Base-by-base conservation (phyloP, 2,113 vertebrate species). In the Caranx melampygus region DNA sequence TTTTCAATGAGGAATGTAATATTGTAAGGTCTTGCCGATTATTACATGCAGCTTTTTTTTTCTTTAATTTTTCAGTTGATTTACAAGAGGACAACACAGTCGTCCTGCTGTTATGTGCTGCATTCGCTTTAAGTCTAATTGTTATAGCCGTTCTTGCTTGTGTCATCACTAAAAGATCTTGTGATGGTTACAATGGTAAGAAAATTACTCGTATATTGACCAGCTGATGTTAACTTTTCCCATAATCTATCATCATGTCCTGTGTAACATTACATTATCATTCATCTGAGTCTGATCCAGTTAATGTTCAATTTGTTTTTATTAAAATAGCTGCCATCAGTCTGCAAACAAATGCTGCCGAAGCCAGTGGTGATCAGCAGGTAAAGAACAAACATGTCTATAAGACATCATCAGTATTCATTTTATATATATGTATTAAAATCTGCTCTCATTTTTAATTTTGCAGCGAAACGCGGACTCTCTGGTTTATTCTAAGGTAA, bases 401-500 rank as follows among this genome's bases (percentile, higher is more conserved):
- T 2, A n/a, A 54, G 21, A 21, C 2, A 21, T 10, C 2, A 16
- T 47, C 16, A 18, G 15, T 5, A 6, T 2, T 6, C 18, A 6
- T 49, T 49, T 5, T 47, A n/a, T 52, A 7, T 54, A 11, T n/a
- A 10, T 54, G 12, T 57, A 57, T 13, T 57, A 13, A 31, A 31
- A 57, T 26, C 54, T 54, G 8, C 11, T 57, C 21, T 14, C 54
- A 55, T 55, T 12, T 21, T 26, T 3, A 13, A 12, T 26, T 26
- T 55, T 51, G 49, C n/a, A 37, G 35, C 4, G 7, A 37, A 37
- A 37, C 35, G 66, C 65, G 13, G 37, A 63, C 0, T 6, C 13
- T 9, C 4, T 76, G 34, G 34, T 58, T 65, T 82, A 82, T 64
- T 70, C 52, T 0, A 26, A 0, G 42, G 0, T 63, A 51, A 63